Conservation (phyloP, 2,113 vertebrate genomes). For the Ifrita kowaldi region DNA sequence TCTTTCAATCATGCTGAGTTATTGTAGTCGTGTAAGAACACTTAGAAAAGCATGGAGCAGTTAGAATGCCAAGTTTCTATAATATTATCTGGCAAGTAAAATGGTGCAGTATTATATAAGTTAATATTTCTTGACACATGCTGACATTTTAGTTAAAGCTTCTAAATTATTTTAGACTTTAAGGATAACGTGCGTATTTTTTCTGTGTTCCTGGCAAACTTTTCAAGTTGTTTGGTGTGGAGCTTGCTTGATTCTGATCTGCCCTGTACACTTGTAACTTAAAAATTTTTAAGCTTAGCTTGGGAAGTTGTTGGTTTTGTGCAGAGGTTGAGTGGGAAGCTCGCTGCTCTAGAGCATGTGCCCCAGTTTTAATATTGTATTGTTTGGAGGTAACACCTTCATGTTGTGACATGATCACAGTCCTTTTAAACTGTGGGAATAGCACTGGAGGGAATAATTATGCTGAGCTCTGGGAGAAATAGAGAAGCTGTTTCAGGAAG, state of each 20-base stretch:
- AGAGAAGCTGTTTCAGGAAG: not conserved
- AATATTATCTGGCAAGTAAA: slow-evolving; percentile 26
- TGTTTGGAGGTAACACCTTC: not conserved
- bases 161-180: slow-evolving; percentile 30
- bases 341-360: not conserved
- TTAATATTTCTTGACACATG: slow-evolving; percentile 32
- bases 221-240: not conserved
- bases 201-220: not conserved
- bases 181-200: not conserved
- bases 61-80: not conserved
- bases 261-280: not conserved
- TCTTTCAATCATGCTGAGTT: slow-evolving; percentile 34
- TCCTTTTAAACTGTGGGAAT: not conserved
- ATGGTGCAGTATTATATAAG: not conserved
- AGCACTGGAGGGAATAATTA: not conserved
- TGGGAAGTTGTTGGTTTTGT: not conserved
- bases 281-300: not conserved
- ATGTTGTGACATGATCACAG: not conserved
- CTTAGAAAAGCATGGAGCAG: slow-evolving; percentile 29
- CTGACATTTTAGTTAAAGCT: slow-evolving; percentile 27
- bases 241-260: not conserved
- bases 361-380: not conserved
- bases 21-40: slow-evolving; percentile 38
- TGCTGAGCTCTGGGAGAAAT: not conserved
- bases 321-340: not conserved